Percentiles rank a stretch among this genome's conserved stretches.
Evolutionary conservation across 1,140 invertebrate genomes (phyloP).

Genomic region (Panagrolaimus sp.): DNA sequence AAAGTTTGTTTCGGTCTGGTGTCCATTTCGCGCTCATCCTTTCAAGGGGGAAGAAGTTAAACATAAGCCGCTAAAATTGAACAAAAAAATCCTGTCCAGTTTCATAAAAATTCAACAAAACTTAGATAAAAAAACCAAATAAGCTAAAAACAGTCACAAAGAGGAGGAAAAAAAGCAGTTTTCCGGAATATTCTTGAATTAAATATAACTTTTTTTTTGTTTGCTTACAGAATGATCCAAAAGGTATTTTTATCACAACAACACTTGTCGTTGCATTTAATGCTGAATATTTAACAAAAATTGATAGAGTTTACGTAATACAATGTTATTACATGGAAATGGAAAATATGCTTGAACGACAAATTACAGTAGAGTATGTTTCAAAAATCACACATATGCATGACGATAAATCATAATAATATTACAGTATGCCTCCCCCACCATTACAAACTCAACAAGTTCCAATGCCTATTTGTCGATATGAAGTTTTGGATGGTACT

Average conservation of each 20-base stretch:
- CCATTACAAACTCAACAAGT: constrained; percentile 47
- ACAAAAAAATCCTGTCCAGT: constrained; percentile 3
- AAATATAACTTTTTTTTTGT: neutral
- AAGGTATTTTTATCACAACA: constrained; percentile 48
- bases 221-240: constrained; percentile 40
- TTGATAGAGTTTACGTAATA: constrained; percentile 50
- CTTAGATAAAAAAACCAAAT: neutral
- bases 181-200: constrained; percentile 16
- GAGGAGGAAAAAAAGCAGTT: neutral
- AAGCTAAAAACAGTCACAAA: constrained; percentile 15
- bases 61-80: neutral
- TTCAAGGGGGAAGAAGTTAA: neutral
- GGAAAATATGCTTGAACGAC: constrained; percentile 43
- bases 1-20: constrained; percentile 16
- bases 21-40: constrained; percentile 9
- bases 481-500: constrained; percentile 52
- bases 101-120: constrained; percentile 15
- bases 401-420: neutral
- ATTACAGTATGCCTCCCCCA: constrained; percentile 40
- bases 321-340: constrained; percentile 59
- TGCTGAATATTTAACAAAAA: constrained; percentile 54
- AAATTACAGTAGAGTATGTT: constrained; percentile 48
- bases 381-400: constrained; percentile 7
- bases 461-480: constrained; percentile 54
- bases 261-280: constrained; percentile 49